These are phyloP conservation scores for Sesia apiformis DNA, from an alignment of 2,888 invertebrate genomes.

Conservation along the genomic window DNA sequence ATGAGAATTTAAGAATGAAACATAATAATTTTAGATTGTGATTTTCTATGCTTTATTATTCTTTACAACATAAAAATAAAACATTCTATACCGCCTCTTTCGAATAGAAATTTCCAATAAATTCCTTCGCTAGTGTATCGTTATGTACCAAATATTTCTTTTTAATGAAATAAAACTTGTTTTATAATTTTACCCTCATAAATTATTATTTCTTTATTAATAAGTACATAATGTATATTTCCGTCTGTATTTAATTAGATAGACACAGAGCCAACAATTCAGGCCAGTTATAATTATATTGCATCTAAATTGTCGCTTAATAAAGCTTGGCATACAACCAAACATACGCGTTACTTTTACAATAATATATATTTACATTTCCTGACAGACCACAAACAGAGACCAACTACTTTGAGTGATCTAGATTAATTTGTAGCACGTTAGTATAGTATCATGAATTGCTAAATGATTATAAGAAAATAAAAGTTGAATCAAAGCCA, in stretches of 20 bases:
- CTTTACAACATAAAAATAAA: too few species aligned
- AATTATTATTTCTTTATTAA: too few species aligned
- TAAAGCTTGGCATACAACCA: constrained; percentile 43
- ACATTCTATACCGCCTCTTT: too few species aligned
- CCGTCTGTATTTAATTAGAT: background rate
- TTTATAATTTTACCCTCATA: too few species aligned
- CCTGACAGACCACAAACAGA: background rate
- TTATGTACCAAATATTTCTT: too few species aligned
- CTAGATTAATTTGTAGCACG: background rate
- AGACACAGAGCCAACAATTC: constrained; percentile 15
- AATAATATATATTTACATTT: background rate
- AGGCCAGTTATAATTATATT: constrained; percentile 28
- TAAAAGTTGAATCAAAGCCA: constrained; percentile 51
- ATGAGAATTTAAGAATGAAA: too few species aligned
- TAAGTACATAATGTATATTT: background rate
- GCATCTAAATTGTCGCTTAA: constrained; percentile 36
- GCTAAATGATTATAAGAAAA: constrained; percentile 10
- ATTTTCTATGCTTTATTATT: too few species aligned
- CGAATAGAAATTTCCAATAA: too few species aligned
- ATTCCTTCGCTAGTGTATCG: too few species aligned
- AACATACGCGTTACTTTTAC: constrained; percentile 11
- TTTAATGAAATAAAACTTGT: too few species aligned
- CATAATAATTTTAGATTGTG: too few species aligned
- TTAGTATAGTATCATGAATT: background rate
- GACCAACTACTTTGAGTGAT: background rate